Conservation (phyloP, 2,113 vertebrate genomes). For the Ctenomys sociabilis region DNA sequence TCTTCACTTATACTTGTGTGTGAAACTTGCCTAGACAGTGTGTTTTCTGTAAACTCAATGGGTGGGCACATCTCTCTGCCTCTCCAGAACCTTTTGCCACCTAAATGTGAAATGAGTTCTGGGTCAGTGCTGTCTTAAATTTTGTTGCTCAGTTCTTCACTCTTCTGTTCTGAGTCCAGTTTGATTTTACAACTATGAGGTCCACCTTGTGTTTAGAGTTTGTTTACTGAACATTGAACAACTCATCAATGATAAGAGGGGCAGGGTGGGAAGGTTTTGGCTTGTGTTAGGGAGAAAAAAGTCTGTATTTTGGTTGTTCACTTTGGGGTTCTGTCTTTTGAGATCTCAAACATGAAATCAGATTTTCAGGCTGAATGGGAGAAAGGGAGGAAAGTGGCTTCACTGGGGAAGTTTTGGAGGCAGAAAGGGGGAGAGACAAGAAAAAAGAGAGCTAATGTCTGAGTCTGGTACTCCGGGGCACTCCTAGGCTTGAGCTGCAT, state of each 20-base stretch:
- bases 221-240: background rate
- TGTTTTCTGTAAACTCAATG: background rate
- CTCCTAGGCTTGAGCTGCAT: background rate
- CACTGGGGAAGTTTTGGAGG: background rate
- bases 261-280: background rate
- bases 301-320: background rate
- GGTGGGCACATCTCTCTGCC: background rate
- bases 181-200: background rate
- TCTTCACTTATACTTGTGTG: background rate
- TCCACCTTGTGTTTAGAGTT: background rate
- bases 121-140: background rate
- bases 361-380: background rate
- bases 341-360: background rate
- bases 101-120: background rate
- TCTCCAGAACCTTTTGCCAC: background rate
- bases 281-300: background rate
- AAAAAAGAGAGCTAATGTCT: rapidly evolving
- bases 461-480: background rate
- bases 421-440: background rate
- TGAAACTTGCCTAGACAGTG: background rate
- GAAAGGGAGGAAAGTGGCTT: background rate
- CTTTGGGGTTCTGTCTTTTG: background rate
- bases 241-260: background rate
- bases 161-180: background rate
- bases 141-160: background rate